Percentiles rank a stretch among this genome's conserved stretches.
Evolutionary conservation across 2,113 vertebrate species (phyloP).

Genomic region (Odobenus rosmarus): DNA sequence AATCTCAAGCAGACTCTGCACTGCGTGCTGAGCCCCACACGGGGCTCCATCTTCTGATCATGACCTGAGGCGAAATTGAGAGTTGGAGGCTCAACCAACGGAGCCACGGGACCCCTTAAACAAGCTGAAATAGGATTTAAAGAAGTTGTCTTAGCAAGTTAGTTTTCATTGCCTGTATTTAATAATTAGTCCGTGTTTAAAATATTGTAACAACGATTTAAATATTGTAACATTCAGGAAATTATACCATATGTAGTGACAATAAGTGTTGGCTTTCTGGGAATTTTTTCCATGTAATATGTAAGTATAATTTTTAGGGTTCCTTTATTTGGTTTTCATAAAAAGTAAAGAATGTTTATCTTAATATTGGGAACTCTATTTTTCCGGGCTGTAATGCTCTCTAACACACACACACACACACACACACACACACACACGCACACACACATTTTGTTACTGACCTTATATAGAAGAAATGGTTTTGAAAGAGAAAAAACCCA

Average conservation of each 20-base stretch:
- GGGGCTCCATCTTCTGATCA: background rate
- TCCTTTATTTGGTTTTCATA: background rate
- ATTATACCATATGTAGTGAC: background rate
- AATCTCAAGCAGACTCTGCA: background rate
- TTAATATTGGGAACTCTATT: background rate
- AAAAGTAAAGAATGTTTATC: background rate
- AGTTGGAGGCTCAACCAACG: background rate
- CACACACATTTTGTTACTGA: background rate
- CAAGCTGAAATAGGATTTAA: conserved; percentile 36
- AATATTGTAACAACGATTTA: background rate
- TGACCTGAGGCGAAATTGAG: background rate
- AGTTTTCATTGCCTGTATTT: background rate
- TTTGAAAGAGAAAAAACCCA: background rate
- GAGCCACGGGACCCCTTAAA: background rate
- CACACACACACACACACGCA: background rate
- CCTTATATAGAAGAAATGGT: conserved; percentile 5
- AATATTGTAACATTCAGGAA: background rate
- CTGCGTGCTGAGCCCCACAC: background rate
- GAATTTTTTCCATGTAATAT: conserved; percentile 7
- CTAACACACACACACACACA: background rate
- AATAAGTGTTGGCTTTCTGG: background rate
- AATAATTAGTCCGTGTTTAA: background rate
- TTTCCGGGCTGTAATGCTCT: background rate
- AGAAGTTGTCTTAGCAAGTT: background rate
- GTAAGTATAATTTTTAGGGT: background rate